phyloP scores from a whole-genome alignment of 2,113 vertebrate genomes.

The Bubo blakistoni region DNA sequence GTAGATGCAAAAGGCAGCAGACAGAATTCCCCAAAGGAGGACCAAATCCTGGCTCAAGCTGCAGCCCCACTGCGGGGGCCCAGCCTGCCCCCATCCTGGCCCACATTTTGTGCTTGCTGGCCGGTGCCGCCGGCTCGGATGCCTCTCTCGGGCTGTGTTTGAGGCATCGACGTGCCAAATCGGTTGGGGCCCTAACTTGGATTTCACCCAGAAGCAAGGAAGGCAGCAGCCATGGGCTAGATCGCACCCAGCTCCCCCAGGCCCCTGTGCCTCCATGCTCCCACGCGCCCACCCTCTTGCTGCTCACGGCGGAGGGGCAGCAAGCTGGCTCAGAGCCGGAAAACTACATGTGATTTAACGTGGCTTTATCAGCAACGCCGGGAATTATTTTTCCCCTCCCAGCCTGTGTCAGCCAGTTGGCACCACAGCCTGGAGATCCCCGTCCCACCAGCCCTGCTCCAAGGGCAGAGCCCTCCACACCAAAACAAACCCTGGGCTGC shows the following conservation, averaged over 20 bases:
- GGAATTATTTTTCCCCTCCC: neutral
- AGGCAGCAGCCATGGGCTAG: neutral
- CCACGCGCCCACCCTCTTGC: accelerated
- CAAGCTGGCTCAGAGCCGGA: neutral
- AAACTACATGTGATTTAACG: accelerated
- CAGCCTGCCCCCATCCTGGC: neutral
- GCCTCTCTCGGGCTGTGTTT: neutral
- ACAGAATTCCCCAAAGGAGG: neutral
- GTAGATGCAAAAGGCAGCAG: neutral
- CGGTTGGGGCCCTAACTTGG: accelerated
- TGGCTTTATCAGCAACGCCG: neutral
- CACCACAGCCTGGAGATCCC: neutral
- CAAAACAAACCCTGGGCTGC: neutral
- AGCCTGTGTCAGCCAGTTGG: neutral
- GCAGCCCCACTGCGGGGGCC: accelerated
- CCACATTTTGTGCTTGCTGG: neutral
- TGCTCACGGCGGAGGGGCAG: accelerated
- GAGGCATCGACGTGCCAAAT: accelerated
- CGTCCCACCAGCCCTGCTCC: neutral
- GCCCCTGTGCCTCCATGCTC: neutral
- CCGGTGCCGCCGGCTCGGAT: accelerated
- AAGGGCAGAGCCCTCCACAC: neutral
- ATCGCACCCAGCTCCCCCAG: neutral
- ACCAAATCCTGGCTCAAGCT: neutral
- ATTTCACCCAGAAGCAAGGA: neutral